Percentiles rank a stretch among this genome's conserved stretches.
These are phyloP conservation scores for Caenorhabditis sp. DNA, from an alignment of 2,888 invertebrate genomes.

Conservation along the genomic window DNA sequence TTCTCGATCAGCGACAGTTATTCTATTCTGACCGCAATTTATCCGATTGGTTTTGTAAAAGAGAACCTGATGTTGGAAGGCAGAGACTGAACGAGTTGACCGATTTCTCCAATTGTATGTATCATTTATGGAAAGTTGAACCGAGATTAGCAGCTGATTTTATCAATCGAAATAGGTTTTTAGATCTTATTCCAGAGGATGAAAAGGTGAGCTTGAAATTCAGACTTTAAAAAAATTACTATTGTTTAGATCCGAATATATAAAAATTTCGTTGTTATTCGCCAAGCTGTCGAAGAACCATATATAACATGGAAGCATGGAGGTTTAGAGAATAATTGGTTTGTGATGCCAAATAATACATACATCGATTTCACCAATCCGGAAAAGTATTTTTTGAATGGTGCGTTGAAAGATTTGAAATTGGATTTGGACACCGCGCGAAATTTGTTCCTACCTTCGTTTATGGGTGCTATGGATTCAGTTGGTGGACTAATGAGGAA, in stretches of 20 bases:
- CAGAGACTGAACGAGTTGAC: constrained; percentile 49
- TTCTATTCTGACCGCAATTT: constrained; percentile 38
- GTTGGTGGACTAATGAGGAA: constrained; percentile 57
- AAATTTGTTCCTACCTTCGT: constrained; percentile 64
- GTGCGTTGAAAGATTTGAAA: constrained; percentile 57
- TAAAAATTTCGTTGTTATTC: constrained; percentile 59
- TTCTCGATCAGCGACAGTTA: constrained; percentile 38
- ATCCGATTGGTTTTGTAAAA: constrained; percentile 33
- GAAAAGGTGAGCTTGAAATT: constrained; percentile 32
- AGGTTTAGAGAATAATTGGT: constrained; percentile 58
- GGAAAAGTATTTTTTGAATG: constrained; percentile 58
- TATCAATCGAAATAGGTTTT: constrained; percentile 40
- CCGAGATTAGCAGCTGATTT: constrained; percentile 63
- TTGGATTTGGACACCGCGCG: constrained; percentile 58
- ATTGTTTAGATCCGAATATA: constrained; percentile 56
- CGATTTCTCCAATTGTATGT: constrained; percentile 66
- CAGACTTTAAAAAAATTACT: background rate
- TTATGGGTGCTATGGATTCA: constrained; percentile 59
- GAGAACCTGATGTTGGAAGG: background rate
- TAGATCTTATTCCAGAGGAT: constrained; percentile 19
- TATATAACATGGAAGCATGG: constrained; percentile 64
- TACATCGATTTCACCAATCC: constrained; percentile 58
- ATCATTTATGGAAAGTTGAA: constrained; percentile 64
- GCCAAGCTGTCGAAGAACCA: constrained; percentile 67
- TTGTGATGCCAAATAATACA: constrained; percentile 66